These are phyloP conservation scores for Neopipo cinnamomea DNA, from an alignment of 2,113 vertebrate species.

Conservation along the genomic window DNA sequence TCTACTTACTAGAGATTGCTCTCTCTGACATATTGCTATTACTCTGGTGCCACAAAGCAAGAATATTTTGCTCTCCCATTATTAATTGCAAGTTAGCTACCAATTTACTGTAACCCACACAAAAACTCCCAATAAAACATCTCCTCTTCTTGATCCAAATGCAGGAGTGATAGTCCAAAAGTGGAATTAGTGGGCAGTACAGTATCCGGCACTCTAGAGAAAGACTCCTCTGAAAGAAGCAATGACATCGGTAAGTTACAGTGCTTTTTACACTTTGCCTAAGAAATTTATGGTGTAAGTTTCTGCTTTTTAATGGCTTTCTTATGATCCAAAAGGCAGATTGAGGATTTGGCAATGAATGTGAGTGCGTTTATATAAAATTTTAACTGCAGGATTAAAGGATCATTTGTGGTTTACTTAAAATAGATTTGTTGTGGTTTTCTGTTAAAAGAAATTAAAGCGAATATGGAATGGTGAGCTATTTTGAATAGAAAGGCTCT, in stretches of 20 bases:
- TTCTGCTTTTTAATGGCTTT: neutral
- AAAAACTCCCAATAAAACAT: constrained; percentile 36
- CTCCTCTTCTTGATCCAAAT: constrained; percentile 73
- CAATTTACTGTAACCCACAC: neutral
- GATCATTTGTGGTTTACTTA: neutral
- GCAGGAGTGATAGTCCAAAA: constrained; percentile 91
- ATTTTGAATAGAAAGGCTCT: neutral
- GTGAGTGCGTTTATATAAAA: neutral
- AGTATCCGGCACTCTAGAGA: constrained; percentile 78
- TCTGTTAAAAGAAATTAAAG: neutral
- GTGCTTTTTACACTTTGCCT: constrained; percentile 21
- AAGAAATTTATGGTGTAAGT: neutral
- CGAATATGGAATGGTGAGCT: neutral
- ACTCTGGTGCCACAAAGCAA: neutral
- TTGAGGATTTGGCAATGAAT: neutral
- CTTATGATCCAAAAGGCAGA: neutral
- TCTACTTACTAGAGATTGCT: constrained; percentile 42
- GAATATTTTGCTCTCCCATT: neutral
- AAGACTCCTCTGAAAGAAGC: constrained; percentile 86
- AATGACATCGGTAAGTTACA: constrained; percentile 89
- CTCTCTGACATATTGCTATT: neutral
- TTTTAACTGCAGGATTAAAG: neutral
- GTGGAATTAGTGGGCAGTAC: constrained; percentile 82
- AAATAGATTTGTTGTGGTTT: neutral
- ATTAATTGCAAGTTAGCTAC: neutral